Evolutionary conservation across 2,113 vertebrate species (phyloP).

Genomic region (Ranitomeya variabilis): DNA sequence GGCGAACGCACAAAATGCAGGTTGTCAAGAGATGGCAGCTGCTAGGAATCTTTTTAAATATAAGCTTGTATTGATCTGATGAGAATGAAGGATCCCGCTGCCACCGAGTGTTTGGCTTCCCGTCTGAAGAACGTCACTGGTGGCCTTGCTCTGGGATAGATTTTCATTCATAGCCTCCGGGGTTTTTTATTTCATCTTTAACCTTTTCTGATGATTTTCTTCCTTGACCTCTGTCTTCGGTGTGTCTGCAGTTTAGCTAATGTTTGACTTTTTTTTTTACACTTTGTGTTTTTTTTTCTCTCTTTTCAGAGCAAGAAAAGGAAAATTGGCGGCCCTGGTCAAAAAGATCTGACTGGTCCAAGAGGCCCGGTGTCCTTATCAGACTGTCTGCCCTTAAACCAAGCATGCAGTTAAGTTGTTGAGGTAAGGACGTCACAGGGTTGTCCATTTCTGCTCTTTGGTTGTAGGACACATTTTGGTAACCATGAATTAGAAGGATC

Average conservation of each 20-base stretch:
- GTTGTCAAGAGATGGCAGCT: slow-evolving; percentile 98
- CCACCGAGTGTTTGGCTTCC: slow-evolving; percentile 98
- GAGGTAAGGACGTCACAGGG: slow-evolving; percentile 82
- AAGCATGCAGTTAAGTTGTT: slow-evolving; percentile 96
- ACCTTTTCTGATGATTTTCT: slow-evolving; percentile 93
- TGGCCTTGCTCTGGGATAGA: slow-evolving; percentile 93
- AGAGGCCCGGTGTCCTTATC: slow-evolving; percentile 77
- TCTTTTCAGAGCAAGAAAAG: slow-evolving; percentile 76
- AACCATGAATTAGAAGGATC: background rate
- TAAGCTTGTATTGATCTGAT: slow-evolving; percentile 99
- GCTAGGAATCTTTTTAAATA: slow-evolving; percentile 99
- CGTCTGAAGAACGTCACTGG: slow-evolving; percentile 89
- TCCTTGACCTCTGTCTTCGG: slow-evolving; percentile 92
- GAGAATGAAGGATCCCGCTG: slow-evolving; percentile 99
- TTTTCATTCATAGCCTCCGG: slow-evolving; percentile 87
- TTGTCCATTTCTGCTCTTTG: background rate
- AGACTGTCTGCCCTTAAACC: slow-evolving; percentile 84
- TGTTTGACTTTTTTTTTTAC: slow-evolving; percentile 84
- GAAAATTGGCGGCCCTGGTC: slow-evolving; percentile 66
- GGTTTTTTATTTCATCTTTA: slow-evolving; percentile 96
- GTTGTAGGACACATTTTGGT: background rate
- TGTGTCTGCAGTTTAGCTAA: slow-evolving; percentile 80
- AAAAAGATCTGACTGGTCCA: slow-evolving; percentile 73
- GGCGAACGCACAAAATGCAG: slow-evolving; percentile 95
- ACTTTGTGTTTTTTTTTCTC: slow-evolving; percentile 75